Base-by-base conservation (phyloP, 2,113 vertebrate genomes). In the Agelaius tricolor region DNA sequence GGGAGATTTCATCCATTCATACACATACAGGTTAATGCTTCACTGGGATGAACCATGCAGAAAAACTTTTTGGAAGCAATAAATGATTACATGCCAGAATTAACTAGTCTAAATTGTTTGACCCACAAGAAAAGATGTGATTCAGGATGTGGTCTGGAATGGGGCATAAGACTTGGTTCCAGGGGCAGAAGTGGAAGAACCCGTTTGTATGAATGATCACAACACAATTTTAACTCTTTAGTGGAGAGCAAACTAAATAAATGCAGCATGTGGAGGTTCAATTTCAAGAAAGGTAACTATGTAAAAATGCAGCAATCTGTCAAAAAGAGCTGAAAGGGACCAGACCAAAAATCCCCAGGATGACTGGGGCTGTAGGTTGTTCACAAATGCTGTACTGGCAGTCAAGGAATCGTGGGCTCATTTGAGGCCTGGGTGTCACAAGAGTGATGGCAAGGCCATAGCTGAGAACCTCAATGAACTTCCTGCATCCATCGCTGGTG, bases 131-230 rank as follows among this genome's bases (percentile, higher is more conserved):
- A 89, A 86, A 94, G n/a, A 51, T 55, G 27, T 2, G 5, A 9
- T 74, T 89, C 76, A 91, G 80, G 80, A 93, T 93, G 95, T 92
- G 81, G 69, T 84, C 80, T 91, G 62, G 46, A 78, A 87, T 74
- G 61, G 85, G 62, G 44, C 39, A 27, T 41, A 54, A 84, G 47
- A 46, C 51, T 44, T 4, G 0, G 35, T 63, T 77, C 73, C 71
- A 74, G 68, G 84, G 51, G 51, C 24, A 58, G 87, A 85, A 88
- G 55, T 83, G 80, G 84, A 86, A 89, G 35, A 84, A 76, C 73
- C 10, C 1, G 3, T 79, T 85, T 88, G 46, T 65, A 89, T 54
- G 46, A 91, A 71, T 3, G 26, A 30, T 43, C 24, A 58, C 59
- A 71, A 72, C 31, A 39, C 18, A 37, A 8, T 69, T 80, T 76